Conservation (phyloP, 2,113 vertebrate species). For the Haemorhous mexicanus region DNA sequence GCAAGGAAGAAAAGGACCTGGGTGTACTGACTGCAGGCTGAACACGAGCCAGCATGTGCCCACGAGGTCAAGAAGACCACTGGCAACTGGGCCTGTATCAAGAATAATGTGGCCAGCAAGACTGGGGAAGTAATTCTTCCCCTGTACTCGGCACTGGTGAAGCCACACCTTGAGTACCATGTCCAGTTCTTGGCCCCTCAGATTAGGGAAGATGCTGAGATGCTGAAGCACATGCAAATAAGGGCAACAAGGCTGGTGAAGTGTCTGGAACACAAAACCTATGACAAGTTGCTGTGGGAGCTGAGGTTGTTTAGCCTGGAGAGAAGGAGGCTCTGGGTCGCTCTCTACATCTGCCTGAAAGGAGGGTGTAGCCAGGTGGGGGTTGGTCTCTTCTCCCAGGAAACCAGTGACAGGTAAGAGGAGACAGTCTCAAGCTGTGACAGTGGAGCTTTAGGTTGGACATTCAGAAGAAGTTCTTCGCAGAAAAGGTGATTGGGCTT, state of each 20-base stretch:
- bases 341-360: neutral
- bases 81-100: neutral
- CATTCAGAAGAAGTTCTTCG: neutral
- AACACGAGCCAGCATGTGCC: neutral
- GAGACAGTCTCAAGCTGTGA: neutral
- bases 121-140: neutral
- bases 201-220: neutral
- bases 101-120: neutral
- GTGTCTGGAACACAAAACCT: neutral
- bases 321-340: neutral
- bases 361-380: rapidly evolving
- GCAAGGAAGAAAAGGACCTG: neutral
- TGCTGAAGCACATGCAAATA: neutral
- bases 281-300: neutral
- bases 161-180: too few species aligned
- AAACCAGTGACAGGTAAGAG: neutral
- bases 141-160: too few species aligned
- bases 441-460: neutral
- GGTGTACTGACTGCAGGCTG: neutral
- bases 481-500: too few species aligned
- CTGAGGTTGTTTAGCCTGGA: neutral
- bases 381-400: neutral
- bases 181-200: neutral
- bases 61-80: neutral
- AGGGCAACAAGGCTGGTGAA: neutral